A percentile compares a stretch with the other conserved stretches of the same genome.
phyloP scores from a whole-genome alignment of 2,797 vertebrate species.

The Catharus ustulatus region DNA sequence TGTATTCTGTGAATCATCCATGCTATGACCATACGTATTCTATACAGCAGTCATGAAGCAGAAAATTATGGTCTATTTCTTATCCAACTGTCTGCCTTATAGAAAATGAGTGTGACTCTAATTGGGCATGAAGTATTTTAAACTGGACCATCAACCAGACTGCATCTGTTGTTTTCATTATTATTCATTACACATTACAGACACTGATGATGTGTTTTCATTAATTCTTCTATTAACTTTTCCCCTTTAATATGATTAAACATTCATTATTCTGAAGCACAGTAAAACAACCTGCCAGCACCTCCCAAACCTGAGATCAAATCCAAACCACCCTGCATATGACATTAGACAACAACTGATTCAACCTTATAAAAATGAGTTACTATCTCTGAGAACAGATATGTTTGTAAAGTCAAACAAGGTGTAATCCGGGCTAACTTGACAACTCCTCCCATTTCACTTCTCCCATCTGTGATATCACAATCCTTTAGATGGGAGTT shows the following conservation, averaged over 20 bases:
- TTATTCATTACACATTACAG: constrained; percentile 36
- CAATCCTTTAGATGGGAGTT: background rate
- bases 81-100: background rate
- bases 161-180: constrained; percentile 57
- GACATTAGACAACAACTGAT: background rate
- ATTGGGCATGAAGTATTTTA: constrained; percentile 66
- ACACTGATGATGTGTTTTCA: constrained; percentile 56
- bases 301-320: background rate
- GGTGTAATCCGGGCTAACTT: background rate
- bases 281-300: constrained; percentile 4
- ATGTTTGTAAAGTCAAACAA: constrained; percentile 10
- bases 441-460: background rate
- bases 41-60: background rate
- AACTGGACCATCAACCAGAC: constrained; percentile 43
- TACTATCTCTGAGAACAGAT: background rate
- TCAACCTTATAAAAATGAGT: background rate
- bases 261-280: constrained; percentile 57
- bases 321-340: background rate
- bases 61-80: constrained; percentile 38
- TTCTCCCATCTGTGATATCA: background rate
- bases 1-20: background rate
- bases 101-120: constrained; percentile 47
- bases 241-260: constrained; percentile 60
- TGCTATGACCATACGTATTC: constrained; percentile 3
- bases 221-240: constrained; percentile 74